phyloP scores from a whole-genome alignment of 2,888 invertebrate species.

The Aphodius granarius region DNA sequence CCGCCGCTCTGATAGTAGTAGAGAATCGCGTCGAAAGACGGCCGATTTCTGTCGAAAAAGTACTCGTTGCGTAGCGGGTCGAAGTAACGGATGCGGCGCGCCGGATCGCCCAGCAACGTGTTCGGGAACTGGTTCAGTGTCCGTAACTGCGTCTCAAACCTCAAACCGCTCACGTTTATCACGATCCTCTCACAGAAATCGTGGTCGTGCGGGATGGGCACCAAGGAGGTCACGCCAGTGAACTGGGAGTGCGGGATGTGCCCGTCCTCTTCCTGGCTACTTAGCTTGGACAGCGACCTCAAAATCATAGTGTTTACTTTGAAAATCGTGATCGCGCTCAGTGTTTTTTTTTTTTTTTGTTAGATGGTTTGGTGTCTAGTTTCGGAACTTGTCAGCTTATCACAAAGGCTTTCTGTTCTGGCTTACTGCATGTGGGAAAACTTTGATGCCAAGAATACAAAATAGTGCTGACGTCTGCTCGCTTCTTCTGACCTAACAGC shows the following conservation, averaged over 20 bases:
- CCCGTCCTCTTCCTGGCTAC: conserved; percentile 93
- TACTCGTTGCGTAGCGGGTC: conserved; percentile 98
- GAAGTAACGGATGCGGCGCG: conserved; percentile 94
- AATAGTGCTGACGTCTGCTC: no score
- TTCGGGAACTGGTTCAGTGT: conserved; percentile 99
- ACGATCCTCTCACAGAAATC: conserved; percentile 96
- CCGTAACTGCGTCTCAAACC: conserved; percentile 97
- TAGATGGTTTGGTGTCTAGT: no score
- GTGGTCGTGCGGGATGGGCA: conserved; percentile 96
- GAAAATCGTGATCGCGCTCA: no score
- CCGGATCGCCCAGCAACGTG: conserved; percentile 94
- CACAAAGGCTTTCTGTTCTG: no score
- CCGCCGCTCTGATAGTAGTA: conserved; percentile 99
- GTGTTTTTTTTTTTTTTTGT: no score
- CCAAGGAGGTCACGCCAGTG: conserved; percentile 90
- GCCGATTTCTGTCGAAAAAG: conserved; percentile 99
- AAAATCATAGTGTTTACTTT: conserved; percentile 37
- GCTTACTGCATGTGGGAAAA: no score
- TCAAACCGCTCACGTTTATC: conserved; percentile 96
- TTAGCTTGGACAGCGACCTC: conserved; percentile 96
- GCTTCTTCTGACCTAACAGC: no score
- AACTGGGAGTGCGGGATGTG: conserved; percentile 85
- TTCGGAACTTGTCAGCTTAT: no score
- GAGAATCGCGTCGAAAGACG: conserved; percentile 98
- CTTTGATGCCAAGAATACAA: no score